Base-by-base conservation (phyloP, 2,888 invertebrate genomes). In the Mythimna vitellina region DNA sequence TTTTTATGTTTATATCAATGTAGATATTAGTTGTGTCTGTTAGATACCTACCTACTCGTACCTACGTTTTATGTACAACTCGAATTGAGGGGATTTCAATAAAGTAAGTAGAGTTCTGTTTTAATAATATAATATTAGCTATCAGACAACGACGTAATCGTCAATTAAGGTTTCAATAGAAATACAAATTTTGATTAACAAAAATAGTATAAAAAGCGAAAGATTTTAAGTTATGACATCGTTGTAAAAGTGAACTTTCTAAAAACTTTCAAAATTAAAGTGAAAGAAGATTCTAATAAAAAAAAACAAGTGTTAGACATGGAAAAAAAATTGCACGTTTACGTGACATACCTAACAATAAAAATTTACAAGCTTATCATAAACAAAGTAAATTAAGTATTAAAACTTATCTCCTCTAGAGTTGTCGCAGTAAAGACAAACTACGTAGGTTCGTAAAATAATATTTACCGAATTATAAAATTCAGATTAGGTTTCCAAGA, bases 401-500 rank as follows among this genome's bases (percentile, higher is more conserved):
- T 70, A 64, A 71, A 57, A 56, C 38, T 68, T 82, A 81, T 82
- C 79, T 73, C 42, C 14, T 42, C 53, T 70, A 42, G n/a, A 67
- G 32, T 57, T 49, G 32, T 32, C 22, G 73, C 51, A 66, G 32
- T 69, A 66, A 64, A 82, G 71, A 81, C 82, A 63, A 17, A 68
- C 56, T 17, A 56, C 56, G 25, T 25, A 68, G n/a, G n/a, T n/a
- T n/a, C 42, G 54, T 7, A 65, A 51, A 65, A 25, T 73, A 70
- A 67, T 81, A 57, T 73, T 73, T 66, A 64, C 22, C 65, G 17
- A 61, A 63, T 58, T 53, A 65, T 77, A 65, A 62, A 46, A 82
- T 20, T 22, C 5, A 51, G 67, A 78, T 65, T 82, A 66, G n/a
- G 25, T 65, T 67, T 72, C 20, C 53, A 71, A 60, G 66, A 78